phyloP scores from a whole-genome alignment of 53 echinoderm and acorn worm genomes.

The Henricia sp. region DNA sequence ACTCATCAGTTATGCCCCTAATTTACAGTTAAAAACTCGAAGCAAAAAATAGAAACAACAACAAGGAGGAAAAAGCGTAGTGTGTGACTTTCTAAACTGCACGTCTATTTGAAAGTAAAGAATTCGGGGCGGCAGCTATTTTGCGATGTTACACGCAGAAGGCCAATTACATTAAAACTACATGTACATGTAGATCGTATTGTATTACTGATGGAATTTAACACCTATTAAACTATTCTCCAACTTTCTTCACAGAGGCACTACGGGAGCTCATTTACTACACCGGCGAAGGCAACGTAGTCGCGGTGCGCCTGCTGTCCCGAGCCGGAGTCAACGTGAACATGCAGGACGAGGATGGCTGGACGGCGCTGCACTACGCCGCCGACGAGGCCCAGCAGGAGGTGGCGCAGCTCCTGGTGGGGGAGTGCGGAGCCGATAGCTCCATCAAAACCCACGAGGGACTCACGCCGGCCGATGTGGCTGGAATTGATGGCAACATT shows the following conservation, averaged over 20 bases:
- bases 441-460: constrained; percentile 23
- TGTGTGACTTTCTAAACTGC: too few species aligned
- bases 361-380: constrained; percentile 76
- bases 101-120: too few species aligned
- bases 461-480: constrained; percentile 44
- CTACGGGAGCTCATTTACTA: constrained; percentile 61
- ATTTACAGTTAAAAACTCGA: too few species aligned
- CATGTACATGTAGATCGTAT: too few species aligned
- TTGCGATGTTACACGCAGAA: too few species aligned
- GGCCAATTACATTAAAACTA: too few species aligned
- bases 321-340: constrained; percentile 73
- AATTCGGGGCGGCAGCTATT: too few species aligned
- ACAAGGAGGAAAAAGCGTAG: too few species aligned
- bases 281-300: constrained; percentile 60
- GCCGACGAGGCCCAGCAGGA: constrained; percentile 59
- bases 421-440: constrained; percentile 60
- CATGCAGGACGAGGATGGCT: constrained; percentile 65
- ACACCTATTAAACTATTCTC: too few species aligned
- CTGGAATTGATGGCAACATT: neutral
- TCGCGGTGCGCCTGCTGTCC: constrained; percentile 60
- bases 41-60: too few species aligned
- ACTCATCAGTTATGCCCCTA: too few species aligned
- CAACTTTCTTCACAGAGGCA: constrained; percentile 70
- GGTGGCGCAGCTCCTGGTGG: constrained; percentile 40
- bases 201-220: too few species aligned